Base-by-base conservation (phyloP, 2,888 invertebrate genomes). In the Leucania comma region DNA sequence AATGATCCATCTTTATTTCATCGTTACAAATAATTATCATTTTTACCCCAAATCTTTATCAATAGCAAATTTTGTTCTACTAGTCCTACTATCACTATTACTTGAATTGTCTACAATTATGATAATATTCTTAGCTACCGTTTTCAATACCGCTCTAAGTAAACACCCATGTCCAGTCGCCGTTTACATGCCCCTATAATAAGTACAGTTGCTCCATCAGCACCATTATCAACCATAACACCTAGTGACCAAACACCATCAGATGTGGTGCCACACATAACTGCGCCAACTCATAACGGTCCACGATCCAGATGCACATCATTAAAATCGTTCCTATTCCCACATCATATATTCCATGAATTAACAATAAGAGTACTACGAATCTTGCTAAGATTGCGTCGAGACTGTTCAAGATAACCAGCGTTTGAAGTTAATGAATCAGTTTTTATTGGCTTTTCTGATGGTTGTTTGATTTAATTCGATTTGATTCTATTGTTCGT, bases 301-400 rank as follows among this genome's bases (percentile, higher is more conserved):
- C 53, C 10, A 17, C 5, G 75, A 58, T 53, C 61, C 22, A 79
- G 72, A 83, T 81, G 69, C 51, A 64, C 69, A 71, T 76, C 54
- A 80, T 71, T 75, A 76, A 64, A 42, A 26, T 46, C 56, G 84
- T 26, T 78, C 84, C 46, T 86, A 73, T 86, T 86, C 87, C 72
- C 86, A 86, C 86, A 86, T 87, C 62, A 82, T 73, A 75, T 81
- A 82, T 86, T 75, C 67, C 78, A 80, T 75, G 67, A 64, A 70
- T 68, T 65, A 72, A 73, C 85, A 82, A 78, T 75, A 71, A 60
- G 46, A 64, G 29, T 48, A 69, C 26, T 26, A 32, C 5, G 24
- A 51, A n/a, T 48, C 22, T 60, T 51, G 38, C 29, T 62, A 66
- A 61, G 57, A 57, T 68, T 46, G 24, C 38, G 35, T 29, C 22